Base-by-base conservation (phyloP, 2,888 invertebrate species). In the Drosophila niveifrons region DNA sequence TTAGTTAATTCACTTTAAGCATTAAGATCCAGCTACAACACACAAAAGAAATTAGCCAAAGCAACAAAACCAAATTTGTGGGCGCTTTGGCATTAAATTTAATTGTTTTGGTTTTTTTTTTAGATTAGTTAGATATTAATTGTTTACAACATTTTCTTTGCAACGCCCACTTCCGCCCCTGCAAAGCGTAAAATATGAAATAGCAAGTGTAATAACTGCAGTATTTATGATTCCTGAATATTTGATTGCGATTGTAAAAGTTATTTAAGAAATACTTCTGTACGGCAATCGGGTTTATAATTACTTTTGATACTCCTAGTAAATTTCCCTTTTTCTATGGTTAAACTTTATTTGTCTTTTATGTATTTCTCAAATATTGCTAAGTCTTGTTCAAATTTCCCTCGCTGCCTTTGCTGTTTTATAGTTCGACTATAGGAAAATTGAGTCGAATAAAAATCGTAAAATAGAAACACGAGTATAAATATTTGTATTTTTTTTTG, bases 391-490 rank as follows among this genome's bases (percentile, higher is more conserved):
- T 11, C 31, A 39, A 44, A 29, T 4, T 1, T 0, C 17, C 9
- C 10, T 10, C n/a, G 41, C 11, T 48, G 15, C 3, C 29, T 44
- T 8, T 23, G 9, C 10, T 17, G 10, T 15, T 18, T 46, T 29
- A 9, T 9, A 31, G 62, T 34, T 61, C 11, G 15, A 56, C 71
- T 74, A 74, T 74, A 67, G 81, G 84, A 52, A 57, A 55, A 69
- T 61, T 63, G 46, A 28, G 50, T 28, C 66, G 65, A 31, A 59
- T 28, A 47, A 41, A 36, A 13, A 47, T 6, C 28, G 28, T 41
- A 31, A 15, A 31, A 63, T 29, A 8, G 17, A 34, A 28, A 51
- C 6, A 62, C n/a, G 15, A 15, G 36, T 11, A 41, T 31, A 56
- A 56, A 63, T 73, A 78, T 67, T 64, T 75, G 52, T 31, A 31